Conservation (phyloP, 2,888 invertebrate genomes). For the Ceriagrion tenellum region DNA sequence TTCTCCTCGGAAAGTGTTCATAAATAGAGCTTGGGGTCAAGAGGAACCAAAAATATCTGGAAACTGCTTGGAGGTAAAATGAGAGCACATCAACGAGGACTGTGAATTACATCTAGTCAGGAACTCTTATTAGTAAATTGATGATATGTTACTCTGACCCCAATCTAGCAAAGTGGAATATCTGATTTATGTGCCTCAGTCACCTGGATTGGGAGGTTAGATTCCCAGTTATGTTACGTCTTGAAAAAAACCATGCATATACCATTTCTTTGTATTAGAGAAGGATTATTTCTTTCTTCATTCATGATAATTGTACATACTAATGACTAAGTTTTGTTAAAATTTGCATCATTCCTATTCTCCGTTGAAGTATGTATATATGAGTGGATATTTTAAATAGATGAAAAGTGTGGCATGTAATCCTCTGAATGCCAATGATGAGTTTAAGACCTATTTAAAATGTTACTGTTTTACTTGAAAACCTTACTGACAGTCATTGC, state of each 20-base stretch:
- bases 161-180: slow-evolving; percentile 49
- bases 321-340: slow-evolving; percentile 49
- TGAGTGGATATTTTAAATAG: slow-evolving; percentile 57
- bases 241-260: background rate
- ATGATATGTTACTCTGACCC: slow-evolving; percentile 60
- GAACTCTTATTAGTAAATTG: slow-evolving; percentile 59
- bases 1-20: background rate
- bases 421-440: background rate
- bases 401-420: slow-evolving; percentile 24
- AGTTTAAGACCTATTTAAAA: slow-evolving; percentile 41
- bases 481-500: slow-evolving; percentile 49
- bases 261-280: slow-evolving; percentile 55
- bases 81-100: slow-evolving; percentile 59
- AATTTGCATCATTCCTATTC: slow-evolving; percentile 37
- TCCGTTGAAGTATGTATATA: slow-evolving; percentile 52
- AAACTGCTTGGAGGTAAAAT: background rate
- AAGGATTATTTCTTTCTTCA: slow-evolving; percentile 51
- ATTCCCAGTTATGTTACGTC: slow-evolving; percentile 38
- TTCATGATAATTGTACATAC: slow-evolving; percentile 43
- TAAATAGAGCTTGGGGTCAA: slow-evolving; percentile 48
- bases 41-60: slow-evolving; percentile 56
- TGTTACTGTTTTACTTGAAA: slow-evolving; percentile 38
- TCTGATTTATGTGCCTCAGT: slow-evolving; percentile 61
- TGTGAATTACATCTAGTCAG: slow-evolving; percentile 67
- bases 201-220: slow-evolving; percentile 46